Base-by-base conservation (phyloP, 1,140 invertebrate genomes). In the Spodoptera frugiperda region DNA sequence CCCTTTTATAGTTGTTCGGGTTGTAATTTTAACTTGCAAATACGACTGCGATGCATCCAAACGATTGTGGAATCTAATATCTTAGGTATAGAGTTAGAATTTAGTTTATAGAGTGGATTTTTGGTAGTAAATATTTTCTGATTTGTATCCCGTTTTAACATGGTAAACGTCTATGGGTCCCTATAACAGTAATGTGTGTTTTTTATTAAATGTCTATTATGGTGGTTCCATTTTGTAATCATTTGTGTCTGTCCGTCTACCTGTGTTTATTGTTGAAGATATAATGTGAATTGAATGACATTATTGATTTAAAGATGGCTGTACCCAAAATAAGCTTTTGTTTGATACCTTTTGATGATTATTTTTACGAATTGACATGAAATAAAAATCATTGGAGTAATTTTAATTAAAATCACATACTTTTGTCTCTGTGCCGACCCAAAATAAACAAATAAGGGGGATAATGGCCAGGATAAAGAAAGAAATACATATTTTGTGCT, bases 41-140 rank as follows among this genome's bases (percentile, higher is more conserved):
- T 77, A 82, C 71, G 80, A 80, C 76, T 82, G 78, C 81, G 84
- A 78, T 87, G 84, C 79, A 83, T 86, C 82, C 67, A 73, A 77
- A 80, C 79, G 80, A 81, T 80, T 84, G 81, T 79, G 78, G 72
- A 79, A 30, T 61, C 72, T 78, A 67, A 30, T 30, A 11, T 49
- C 55, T 61, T 77, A 75, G 51, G 71, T 17, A 19, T 84, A 82
- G 63, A 74, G 51, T 71, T 55, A 54, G 65, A 25, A 68, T 49
- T 33, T 68, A 68, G 65, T 81, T 77, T 80, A 67, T 78, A 76
- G 72, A 76, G 71, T 82, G 76, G 72, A 63, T 61, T 61, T 74
- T 74, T 74, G 55, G 44, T 30, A 19, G 63, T 65, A 65, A 44
- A 61, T 49, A 59, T 14, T 73, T 48, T 55, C n/a, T 10, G n/a